These are phyloP conservation scores for Malurus splendens DNA, from an alignment of 2,797 vertebrate genomes.

Conservation along the genomic window DNA sequence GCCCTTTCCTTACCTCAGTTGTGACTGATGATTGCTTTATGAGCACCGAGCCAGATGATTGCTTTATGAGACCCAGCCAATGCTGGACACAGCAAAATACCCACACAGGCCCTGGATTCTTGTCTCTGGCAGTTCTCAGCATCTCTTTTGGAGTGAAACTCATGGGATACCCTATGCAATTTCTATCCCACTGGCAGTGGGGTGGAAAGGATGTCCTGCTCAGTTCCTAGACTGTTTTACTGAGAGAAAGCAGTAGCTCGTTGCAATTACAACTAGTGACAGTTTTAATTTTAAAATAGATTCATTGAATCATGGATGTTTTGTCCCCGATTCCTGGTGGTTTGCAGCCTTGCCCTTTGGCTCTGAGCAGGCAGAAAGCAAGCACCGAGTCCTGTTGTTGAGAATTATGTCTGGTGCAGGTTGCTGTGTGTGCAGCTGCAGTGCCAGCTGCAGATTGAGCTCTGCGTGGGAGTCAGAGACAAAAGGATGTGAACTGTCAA, in stretches of 20 bases:
- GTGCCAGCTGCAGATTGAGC: not conserved
- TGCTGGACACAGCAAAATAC: fast-evolving
- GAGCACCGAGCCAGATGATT: not conserved
- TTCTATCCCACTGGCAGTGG: not conserved
- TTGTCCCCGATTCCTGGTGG: not conserved
- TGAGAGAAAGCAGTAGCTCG: not conserved
- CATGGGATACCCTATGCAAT: fast-evolving
- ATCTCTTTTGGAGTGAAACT: not conserved
- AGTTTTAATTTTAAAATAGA: not conserved
- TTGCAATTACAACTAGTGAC: not conserved
- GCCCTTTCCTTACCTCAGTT: not conserved
- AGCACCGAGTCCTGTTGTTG: not conserved
- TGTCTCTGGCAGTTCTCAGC: not conserved
- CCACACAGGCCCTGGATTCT: not conserved
- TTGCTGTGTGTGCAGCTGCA: not conserved
- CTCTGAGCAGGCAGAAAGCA: not conserved
- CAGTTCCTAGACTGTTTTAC: not conserved
- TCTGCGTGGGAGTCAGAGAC: not conserved
- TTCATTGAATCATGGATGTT: not conserved
- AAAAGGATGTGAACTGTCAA: not conserved
- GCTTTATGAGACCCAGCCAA: not conserved
- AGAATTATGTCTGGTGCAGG: not conserved
- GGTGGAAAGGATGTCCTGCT: not conserved
- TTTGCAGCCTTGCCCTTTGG: not conserved
- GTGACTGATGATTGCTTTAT: not conserved